Base-by-base conservation (phyloP, 2,797 vertebrate species). In the Rhinatrema bivittatum region DNA sequence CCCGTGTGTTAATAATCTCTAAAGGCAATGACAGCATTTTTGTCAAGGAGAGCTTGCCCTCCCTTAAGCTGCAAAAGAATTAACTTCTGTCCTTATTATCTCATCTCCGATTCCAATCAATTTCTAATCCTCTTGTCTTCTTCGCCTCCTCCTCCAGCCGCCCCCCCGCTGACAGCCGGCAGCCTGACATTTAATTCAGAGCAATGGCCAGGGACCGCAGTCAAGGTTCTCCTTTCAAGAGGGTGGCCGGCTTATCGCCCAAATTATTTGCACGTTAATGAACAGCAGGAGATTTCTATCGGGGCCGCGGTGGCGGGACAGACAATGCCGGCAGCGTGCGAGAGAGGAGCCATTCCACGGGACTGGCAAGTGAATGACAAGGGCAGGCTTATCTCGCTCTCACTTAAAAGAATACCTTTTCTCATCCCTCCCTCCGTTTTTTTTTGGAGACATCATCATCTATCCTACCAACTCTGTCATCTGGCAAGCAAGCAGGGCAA, bases 51-150 rank as follows among this genome's bases (percentile, higher is more conserved):
- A 64, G 64, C 50, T 33, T 29, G 20, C 47, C 54, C 64, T 52
- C 45, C 39, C 47, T 8, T 26, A 29, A 25, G 39, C 33, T 39
- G 30, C 39, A 46, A 80, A n/a, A 72, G 52, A 81, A 81, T 82
- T 80, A 80, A 81, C 73, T 82, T 72, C 61, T 69, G 65, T 77
- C 78, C 79, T 86, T 70, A 78, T 86, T 82, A 84, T 86, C 79
- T 79, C 73, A 79, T 81, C 77, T 84, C 68, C 14, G 43, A 82
- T 81, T 75, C 65, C 59, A 78, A 83, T 85, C 81, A 76, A 65
- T 66, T 65, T 63, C 65, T 81, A 81, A 85, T 84, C 77, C 74
- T 68, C 68, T 70, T 69, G 59, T 45, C 10, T 37, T 6, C 24
- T 22, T 16, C 70, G 53, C 42, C 57, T 44, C 36, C 49, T 34